These are phyloP conservation scores for Corythornis leucogaster DNA, from an alignment of 2,797 vertebrate species.

Conservation along the genomic window DNA sequence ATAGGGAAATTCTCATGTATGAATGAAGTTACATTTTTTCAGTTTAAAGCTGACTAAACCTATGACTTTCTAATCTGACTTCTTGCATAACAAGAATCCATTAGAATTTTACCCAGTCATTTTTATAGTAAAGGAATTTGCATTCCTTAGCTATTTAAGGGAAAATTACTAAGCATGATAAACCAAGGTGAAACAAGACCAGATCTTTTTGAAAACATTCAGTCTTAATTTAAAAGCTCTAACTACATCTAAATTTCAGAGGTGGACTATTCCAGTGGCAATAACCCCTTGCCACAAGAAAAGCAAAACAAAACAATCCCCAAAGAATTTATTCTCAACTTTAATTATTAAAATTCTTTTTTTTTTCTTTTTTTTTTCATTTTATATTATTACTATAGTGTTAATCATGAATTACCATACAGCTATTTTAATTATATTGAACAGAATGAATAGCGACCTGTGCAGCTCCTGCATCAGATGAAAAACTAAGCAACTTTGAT, in stretches of 20 bases:
- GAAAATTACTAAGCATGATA: background rate
- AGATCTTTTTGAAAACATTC: background rate
- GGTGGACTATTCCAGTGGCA: background rate
- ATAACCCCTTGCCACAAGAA: background rate
- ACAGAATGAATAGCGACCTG: background rate
- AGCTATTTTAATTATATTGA: background rate
- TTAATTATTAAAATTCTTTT: background rate
- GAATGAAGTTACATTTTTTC: background rate
- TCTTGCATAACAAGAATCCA: background rate
- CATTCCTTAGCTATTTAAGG: background rate
- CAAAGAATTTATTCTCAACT: background rate
- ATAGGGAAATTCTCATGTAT: background rate
- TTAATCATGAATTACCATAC: background rate
- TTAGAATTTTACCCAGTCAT: background rate
- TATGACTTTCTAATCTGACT: background rate
- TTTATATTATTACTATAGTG: background rate
- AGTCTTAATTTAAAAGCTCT: background rate
- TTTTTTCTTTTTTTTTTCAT: background rate
- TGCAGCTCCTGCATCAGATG: background rate
- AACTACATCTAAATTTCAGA: background rate
- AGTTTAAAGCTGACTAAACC: background rate
- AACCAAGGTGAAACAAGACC: background rate
- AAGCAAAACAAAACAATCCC: background rate
- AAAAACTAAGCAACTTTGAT: constrained; percentile 15
- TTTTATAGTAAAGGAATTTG: background rate